Conservation (phyloP, 2,888 invertebrate genomes). For the Chalcis sispes region DNA sequence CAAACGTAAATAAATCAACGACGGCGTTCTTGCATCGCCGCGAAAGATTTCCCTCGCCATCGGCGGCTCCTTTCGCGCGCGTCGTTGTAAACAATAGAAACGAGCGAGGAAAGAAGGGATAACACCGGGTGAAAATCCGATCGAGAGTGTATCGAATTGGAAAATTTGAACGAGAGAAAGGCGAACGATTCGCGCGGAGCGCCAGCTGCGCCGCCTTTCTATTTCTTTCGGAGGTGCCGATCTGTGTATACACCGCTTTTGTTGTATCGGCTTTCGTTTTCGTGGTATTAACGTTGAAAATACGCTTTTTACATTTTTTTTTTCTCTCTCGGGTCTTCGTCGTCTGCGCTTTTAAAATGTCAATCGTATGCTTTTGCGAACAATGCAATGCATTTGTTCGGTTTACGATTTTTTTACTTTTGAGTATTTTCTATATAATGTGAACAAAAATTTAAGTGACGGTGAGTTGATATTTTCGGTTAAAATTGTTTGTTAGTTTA, state of each 20-base stretch:
- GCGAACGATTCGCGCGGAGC: too few species aligned
- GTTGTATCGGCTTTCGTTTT: background rate
- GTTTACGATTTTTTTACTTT: too few species aligned
- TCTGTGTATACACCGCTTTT: background rate
- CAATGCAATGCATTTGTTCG: too few species aligned
- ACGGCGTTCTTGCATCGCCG: too few species aligned
- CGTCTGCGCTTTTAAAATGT: too few species aligned
- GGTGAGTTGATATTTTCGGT: too few species aligned
- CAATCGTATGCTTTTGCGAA: too few species aligned
- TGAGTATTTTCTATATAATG: too few species aligned
- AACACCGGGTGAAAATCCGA: slow-evolving; percentile 2
- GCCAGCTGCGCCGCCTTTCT: background rate
- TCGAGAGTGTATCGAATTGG: slow-evolving; percentile 29
- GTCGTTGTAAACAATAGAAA: slow-evolving; percentile 39
- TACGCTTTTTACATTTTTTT: background rate
- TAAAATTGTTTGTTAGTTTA: too few species aligned
- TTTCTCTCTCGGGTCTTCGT: background rate
- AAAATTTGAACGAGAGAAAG: too few species aligned
- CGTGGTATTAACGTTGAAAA: background rate
- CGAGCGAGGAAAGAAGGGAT: background rate
- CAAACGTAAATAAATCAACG: too few species aligned
- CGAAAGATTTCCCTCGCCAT: background rate
- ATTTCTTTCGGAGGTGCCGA: background rate
- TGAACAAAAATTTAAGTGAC: too few species aligned
- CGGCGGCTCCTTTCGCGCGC: slow-evolving; percentile 31